These are phyloP conservation scores for Cepaea nemoralis DNA, from an alignment of 1,140 invertebrate species.

Conservation along the genomic window DNA sequence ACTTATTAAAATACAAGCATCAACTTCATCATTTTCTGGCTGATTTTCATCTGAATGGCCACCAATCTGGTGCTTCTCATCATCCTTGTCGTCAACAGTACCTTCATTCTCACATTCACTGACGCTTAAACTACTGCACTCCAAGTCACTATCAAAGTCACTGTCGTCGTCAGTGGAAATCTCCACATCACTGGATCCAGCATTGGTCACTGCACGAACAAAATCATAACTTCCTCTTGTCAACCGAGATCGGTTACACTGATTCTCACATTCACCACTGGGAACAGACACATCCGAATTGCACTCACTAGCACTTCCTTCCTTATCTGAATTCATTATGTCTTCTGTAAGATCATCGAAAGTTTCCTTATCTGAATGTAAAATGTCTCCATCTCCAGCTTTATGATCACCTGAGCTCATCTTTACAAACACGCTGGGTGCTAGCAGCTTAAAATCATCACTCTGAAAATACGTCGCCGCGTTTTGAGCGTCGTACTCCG, in stretches of 20 bases:
- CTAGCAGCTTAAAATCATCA: background rate
- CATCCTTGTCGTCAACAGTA: background rate
- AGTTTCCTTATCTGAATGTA: too few species aligned
- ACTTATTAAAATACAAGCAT: background rate
- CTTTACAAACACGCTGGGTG: background rate
- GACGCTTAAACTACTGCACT: constrained; percentile 12
- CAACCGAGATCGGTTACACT: background rate
- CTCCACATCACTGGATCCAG: background rate
- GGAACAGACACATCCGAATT: background rate
- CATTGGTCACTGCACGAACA: background rate
- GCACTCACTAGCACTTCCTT: background rate
- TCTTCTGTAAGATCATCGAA: too few species aligned
- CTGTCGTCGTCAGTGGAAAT: background rate
- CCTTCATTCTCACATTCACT: background rate
- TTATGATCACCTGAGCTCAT: background rate
- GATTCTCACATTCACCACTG: background rate
- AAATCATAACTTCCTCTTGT: constrained; percentile 11
- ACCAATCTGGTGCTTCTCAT: background rate
- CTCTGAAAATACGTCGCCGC: background rate
- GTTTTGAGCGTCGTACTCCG: background rate
- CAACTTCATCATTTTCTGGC: background rate
- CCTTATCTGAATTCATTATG: background rate
- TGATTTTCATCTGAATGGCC: background rate
- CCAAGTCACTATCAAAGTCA: background rate
- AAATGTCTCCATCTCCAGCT: background rate